A percentile compares a stretch with the other conserved stretches of the same genome.
Evolutionary conservation across 1,140 invertebrate genomes (phyloP).

Genomic region (Cheumatopsyche charites): DNA sequence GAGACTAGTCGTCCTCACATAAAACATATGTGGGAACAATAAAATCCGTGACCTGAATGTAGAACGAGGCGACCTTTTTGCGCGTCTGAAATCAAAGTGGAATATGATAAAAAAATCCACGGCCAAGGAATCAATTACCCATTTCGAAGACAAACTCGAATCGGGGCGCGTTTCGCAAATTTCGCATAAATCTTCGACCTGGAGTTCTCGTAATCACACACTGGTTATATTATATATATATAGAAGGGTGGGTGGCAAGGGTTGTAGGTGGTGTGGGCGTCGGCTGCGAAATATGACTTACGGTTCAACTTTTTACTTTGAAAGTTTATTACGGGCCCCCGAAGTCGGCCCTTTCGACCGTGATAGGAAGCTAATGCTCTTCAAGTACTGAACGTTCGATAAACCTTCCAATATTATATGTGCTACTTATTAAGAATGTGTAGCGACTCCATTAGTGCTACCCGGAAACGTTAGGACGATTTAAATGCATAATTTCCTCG

Average conservation of each 20-base stretch:
- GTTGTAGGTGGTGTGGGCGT: not conserved
- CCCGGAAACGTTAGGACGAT: no score
- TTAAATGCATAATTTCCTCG: no score
- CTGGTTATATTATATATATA: not conserved
- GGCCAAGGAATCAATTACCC: constrained; percentile 26
- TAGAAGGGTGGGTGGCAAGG: not conserved
- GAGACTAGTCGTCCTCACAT: no score
- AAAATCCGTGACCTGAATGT: constrained; percentile 19
- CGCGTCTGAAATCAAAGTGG: not conserved
- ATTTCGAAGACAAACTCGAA: constrained; percentile 20
- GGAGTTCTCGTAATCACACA: constrained; percentile 25
- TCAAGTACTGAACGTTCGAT: not conserved
- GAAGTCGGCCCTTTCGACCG: not conserved
- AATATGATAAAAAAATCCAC: not conserved
- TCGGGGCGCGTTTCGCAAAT: not conserved
- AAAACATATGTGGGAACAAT: constrained; percentile 9
- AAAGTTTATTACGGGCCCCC: constrained; percentile 41
- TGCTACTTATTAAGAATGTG: no score
- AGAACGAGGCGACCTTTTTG: not conserved
- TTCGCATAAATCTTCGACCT: constrained; percentile 27
- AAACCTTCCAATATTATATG: no score
- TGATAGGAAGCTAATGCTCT: constrained; percentile 30
- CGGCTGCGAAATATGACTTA: constrained; percentile 44
- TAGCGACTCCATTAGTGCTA: no score
- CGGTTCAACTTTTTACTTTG: constrained; percentile 45